These are phyloP conservation scores for Onchidella celtica DNA, from an alignment of 2,888 invertebrate genomes.

Conservation along the genomic window DNA sequence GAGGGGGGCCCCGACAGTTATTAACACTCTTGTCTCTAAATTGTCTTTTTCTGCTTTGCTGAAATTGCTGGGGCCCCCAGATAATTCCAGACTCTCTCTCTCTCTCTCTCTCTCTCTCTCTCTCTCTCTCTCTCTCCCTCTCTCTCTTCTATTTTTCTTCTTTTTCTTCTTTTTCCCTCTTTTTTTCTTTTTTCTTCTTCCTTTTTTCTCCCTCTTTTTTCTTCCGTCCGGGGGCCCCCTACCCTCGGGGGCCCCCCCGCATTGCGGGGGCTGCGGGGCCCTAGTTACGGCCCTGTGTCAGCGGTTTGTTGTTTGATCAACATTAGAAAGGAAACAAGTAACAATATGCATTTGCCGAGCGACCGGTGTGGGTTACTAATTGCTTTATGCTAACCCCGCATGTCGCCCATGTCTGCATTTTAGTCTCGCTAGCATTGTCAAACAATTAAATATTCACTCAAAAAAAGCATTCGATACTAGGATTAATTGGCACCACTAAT, in stretches of 20 bases:
- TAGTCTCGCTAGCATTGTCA: slow-evolving; percentile 13
- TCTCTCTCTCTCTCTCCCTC: slow-evolving; percentile 10
- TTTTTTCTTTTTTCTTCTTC: not conserved
- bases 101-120: slow-evolving; percentile 26
- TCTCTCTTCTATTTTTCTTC: too few relatives aligned
- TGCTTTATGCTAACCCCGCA: slow-evolving; percentile 6
- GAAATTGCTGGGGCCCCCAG: too few relatives aligned
- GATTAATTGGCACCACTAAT: slow-evolving; percentile 8
- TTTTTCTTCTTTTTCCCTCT: not conserved
- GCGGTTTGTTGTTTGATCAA: slow-evolving; percentile 10
- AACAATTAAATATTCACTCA: slow-evolving; percentile 20
- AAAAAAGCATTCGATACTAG: slow-evolving; percentile 5
- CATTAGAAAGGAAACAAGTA: not conserved
- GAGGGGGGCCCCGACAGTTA: too few relatives aligned
- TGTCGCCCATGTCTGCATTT: slow-evolving; percentile 1
- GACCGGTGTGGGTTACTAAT: not conserved
- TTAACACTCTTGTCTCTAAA: too few relatives aligned
- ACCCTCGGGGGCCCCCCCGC: too few relatives aligned
- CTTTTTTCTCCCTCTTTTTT: not conserved
- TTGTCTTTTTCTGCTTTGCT: too few relatives aligned
- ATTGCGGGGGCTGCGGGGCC: too few relatives aligned
- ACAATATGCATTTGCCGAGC: not conserved
- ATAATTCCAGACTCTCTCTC: not conserved
- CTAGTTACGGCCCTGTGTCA: not conserved
- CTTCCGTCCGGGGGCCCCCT: not conserved